Conservation (phyloP, 2,888 invertebrate genomes). For the Philhelius pedissequus region DNA sequence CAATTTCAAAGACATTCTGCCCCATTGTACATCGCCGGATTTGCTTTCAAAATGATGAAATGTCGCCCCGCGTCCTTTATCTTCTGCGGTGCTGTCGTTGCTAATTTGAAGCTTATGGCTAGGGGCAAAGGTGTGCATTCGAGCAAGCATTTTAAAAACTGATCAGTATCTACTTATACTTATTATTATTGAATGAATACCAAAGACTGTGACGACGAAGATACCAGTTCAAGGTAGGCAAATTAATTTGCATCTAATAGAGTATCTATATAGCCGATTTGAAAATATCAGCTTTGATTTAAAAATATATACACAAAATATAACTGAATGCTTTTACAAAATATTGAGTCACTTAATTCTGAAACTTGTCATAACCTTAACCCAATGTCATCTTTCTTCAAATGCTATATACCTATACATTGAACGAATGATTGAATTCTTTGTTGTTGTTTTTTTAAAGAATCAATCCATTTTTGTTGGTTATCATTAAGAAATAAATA, state of each 20-base stretch:
- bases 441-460: not conserved
- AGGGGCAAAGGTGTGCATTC: slow-evolving; percentile 2
- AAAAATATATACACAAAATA: not conserved
- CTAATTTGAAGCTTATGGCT: not conserved
- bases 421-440: not conserved
- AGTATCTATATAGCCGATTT: not conserved
- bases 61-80: not conserved
- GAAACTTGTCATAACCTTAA: slow-evolving; percentile 11
- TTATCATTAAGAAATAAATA: slow-evolving; percentile 20
- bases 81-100: not conserved
- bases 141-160: not conserved
- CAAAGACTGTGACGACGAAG: slow-evolving; percentile 12
- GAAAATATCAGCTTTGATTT: not conserved
- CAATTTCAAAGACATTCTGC: not conserved
- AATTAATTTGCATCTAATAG: slow-evolving; percentile 31
- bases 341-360: slow-evolving; percentile 7
- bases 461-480: not conserved
- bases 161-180: not conserved
- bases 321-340: not conserved
- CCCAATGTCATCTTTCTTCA: slow-evolving; percentile 16
- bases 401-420: slow-evolving; percentile 12
- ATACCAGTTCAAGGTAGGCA: slow-evolving; percentile 53
- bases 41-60: slow-evolving; percentile 34
- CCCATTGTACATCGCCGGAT: not conserved
- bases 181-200: not conserved